phyloP scores from a whole-genome alignment of 2,113 vertebrate species.

The Pycnonotus jocosus region DNA sequence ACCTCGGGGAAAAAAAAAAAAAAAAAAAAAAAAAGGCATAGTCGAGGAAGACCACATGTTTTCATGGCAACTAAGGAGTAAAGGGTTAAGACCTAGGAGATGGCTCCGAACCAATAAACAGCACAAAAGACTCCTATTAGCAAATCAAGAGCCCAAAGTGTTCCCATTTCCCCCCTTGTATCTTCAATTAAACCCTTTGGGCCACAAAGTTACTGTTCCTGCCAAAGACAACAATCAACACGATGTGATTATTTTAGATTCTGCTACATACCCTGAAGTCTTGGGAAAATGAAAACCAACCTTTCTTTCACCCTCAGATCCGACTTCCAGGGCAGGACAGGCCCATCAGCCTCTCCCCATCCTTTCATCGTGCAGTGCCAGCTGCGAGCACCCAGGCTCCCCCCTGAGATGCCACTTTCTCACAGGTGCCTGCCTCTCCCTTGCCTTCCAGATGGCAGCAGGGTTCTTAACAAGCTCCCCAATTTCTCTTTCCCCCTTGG shows the following conservation, averaged over 20 bases:
- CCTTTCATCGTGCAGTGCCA: not conserved
- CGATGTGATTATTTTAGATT: conserved; percentile 35
- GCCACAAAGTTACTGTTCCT: conserved; percentile 34
- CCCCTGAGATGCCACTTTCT: conserved; percentile 26
- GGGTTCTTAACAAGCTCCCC: conserved; percentile 41
- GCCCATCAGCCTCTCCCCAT: not conserved
- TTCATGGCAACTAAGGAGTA: conserved; percentile 51
- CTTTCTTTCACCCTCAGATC: not conserved
- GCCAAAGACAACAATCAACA: conserved; percentile 16
- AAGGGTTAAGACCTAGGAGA: conserved; percentile 47
- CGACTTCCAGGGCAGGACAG: not conserved
- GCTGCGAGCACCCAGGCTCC: not conserved
- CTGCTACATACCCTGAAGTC: not conserved
- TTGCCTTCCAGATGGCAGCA: conserved; percentile 51
- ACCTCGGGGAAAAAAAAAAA: not conserved
- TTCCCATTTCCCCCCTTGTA: conserved; percentile 18
- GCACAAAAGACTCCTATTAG: conserved; percentile 43
- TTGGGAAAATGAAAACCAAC: not conserved
- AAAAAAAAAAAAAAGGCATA: conserved; percentile 3
- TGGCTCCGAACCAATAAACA: conserved; percentile 33
- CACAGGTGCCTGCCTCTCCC: not conserved
- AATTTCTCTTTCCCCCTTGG: not conserved
- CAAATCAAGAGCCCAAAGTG: conserved; percentile 33
- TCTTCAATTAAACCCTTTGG: conserved; percentile 16
- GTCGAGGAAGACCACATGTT: conserved; percentile 12